Evolutionary conservation across 2,888 invertebrate species (phyloP), one percentile per base, ranked within the genome.

Genomic region (Syrista parreyssii): DNA sequence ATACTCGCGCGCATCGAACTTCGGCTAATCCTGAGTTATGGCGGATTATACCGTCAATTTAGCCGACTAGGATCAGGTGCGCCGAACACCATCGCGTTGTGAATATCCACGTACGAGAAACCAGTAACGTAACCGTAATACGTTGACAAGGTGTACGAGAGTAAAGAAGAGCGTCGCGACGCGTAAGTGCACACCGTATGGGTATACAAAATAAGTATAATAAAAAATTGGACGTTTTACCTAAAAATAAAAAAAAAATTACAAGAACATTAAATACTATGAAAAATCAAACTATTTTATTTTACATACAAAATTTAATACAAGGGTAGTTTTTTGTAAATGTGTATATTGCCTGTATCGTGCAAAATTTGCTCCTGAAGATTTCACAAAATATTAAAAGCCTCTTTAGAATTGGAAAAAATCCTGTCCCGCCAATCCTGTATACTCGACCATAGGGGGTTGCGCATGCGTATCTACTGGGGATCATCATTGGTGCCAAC

Each of bases 1-100:
- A 78, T 80, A 78, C 81, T 79, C 77, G 75, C 79, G 75, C 82
- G 76, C 78, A 80, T 80, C 80, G 80, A 84, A 84, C 82, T 82
- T 80, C 79, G 85, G 84, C 40, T 91, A 90, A 91, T 89, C 91
- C 91, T 90, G 89, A 91, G 88, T 91, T 91, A 91, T 89, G 85
- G 86, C 82, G 88, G 91, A 91, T 91, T 91, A 91, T 87, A 86
- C 85, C 89, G 86, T 91, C 90, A 91, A 90, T 91, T 91, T 88
- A 84, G 84, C 86, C 84, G 85, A 83, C 87, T 84, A 87, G 90
- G 90, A 89, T 91, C 91, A 91, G 90, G 91, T 91, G 90, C 85
- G 85, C 80, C 83, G 82, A 81, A 81, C 82, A 83, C 83, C 84
- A 84, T 86, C 83, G 35, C 76, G 77, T 76, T 75, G 72, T 78